Conservation (phyloP, 2,113 vertebrate species). For the Taxidea taxus region DNA sequence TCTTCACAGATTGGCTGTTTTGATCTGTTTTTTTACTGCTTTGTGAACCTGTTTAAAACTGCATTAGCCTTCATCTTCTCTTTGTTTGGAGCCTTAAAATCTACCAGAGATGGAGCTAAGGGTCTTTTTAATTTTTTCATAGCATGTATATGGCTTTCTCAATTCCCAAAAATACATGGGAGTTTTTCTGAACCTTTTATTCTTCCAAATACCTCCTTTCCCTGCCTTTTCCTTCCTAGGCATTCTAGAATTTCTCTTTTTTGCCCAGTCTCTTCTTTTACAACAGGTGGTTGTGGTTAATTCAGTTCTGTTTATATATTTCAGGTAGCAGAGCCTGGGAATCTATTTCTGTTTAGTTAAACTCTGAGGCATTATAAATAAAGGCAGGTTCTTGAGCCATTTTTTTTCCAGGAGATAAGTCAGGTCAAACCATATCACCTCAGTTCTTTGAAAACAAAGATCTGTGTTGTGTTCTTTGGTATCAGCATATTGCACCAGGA, state of each 20-base stretch:
- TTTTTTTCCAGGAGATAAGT: background rate
- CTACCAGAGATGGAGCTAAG: background rate
- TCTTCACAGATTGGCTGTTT: background rate
- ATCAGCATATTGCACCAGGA: background rate
- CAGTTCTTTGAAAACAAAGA: background rate
- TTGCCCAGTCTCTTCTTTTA: background rate
- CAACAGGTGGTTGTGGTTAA: accelerated
- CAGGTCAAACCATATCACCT: background rate
- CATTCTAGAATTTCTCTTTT: background rate
- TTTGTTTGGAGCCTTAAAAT: background rate
- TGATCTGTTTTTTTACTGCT: background rate
- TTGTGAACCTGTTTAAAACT: background rate
- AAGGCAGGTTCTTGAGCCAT: background rate
- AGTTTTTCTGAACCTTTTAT: background rate
- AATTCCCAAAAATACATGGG: accelerated
- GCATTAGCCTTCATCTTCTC: background rate
- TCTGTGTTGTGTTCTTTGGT: background rate
- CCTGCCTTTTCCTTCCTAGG: background rate
- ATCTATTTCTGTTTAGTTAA: background rate
- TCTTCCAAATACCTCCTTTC: background rate
- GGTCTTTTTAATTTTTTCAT: background rate
- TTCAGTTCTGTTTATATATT: background rate
- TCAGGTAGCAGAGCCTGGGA: background rate
- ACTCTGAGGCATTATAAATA: background rate
- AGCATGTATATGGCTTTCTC: background rate